Percentiles rank a stretch among this genome's conserved stretches.
Conservation (phyloP, 2,797 vertebrate species). For the Taeniopygia guttata region DNA sequence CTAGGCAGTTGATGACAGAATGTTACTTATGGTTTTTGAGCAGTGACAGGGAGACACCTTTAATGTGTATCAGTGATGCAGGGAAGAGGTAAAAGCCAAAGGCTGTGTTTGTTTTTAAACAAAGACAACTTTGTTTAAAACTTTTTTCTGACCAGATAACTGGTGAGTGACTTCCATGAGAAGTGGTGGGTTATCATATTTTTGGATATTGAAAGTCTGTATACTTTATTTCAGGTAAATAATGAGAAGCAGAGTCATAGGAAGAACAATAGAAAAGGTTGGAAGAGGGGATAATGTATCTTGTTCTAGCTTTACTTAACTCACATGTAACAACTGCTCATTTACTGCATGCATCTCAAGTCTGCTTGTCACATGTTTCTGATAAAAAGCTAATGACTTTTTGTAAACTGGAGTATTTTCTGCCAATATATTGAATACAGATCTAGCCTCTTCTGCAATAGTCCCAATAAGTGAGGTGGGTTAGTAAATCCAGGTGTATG, state of each 20-base stretch:
- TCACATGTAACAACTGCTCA: background rate
- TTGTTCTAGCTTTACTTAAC: background rate
- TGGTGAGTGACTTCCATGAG: fast-evolving
- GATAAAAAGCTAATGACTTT: background rate
- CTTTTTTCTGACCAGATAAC: background rate
- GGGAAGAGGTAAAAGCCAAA: background rate
- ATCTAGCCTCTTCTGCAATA: background rate
- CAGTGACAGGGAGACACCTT: background rate
- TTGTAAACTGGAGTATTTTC: background rate
- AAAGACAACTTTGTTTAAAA: background rate
- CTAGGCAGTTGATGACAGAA: background rate
- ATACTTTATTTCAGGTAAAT: background rate
- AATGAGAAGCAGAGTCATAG: background rate
- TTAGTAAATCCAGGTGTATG: background rate
- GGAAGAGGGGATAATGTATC: background rate
- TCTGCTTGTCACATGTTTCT: background rate
- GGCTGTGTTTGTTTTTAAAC: background rate
- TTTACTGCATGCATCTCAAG: background rate
- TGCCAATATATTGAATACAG: background rate
- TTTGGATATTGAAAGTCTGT: background rate
- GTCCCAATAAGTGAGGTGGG: background rate
- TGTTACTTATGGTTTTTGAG: background rate
- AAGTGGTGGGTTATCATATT: background rate
- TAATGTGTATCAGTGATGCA: background rate
- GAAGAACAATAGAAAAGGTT: background rate